These are phyloP conservation scores for Argyrosomus regius DNA, from an alignment of 2,797 vertebrate genomes.

Conservation along the genomic window DNA sequence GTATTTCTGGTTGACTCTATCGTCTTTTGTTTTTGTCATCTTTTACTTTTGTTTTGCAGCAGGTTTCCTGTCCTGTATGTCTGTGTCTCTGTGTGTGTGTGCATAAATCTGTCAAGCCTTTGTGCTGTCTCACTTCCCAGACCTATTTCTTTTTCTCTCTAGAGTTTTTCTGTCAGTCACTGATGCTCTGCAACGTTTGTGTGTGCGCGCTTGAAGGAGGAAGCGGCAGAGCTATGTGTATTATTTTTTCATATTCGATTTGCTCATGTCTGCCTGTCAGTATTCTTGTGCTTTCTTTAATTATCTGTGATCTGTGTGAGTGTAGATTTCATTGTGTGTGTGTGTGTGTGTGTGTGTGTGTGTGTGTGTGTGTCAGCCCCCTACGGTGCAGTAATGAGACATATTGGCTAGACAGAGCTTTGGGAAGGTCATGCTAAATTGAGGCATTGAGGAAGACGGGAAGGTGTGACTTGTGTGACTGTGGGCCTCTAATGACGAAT, in stretches of 20 bases:
- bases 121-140: conserved; percentile 43
- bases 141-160: conserved; percentile 59
- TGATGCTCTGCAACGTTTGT: conserved; percentile 28
- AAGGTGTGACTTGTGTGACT: conserved; percentile 55
- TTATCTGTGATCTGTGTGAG: conserved; percentile 53
- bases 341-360: conserved; percentile 1
- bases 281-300: conserved; percentile 51
- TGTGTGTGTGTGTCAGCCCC: conserved; percentile 32
- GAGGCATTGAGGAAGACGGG: conserved; percentile 57
- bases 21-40: no score
- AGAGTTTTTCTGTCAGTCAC: conserved; percentile 69
- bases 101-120: conserved; percentile 48
- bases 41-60: conserved; percentile 15
- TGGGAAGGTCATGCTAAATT: conserved; percentile 77
- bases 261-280: conserved; percentile 46
- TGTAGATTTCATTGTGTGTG: conserved; percentile 8
- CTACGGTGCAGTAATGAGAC: conserved; percentile 78
- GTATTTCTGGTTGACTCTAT: no score
- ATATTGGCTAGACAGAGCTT: conserved; percentile 70
- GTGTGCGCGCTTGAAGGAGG: conserved; percentile 1
- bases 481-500: conserved; percentile 62
- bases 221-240: conserved; percentile 13
- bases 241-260: conserved; percentile 32
- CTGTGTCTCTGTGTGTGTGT: conserved; percentile 5
- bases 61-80: conserved; percentile 12